phyloP scores from a whole-genome alignment of 64 coral and sea anemone species.

The Stichodactyla mertensii region DNA sequence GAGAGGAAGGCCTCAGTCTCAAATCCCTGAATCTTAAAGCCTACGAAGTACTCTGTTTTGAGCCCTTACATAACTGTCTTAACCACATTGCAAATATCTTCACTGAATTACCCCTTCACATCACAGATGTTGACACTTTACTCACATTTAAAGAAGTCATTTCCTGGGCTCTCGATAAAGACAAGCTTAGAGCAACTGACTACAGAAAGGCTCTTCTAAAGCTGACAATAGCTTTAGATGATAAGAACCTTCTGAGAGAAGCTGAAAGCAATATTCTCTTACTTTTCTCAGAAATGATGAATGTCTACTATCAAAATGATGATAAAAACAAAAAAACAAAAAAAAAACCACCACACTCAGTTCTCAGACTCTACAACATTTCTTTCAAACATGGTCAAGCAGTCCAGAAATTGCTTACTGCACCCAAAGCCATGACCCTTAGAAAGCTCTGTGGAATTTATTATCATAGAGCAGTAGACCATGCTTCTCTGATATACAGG shows the following conservation, averaged over 20 bases:
- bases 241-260: background rate
- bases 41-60: too few species aligned
- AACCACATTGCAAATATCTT: too few species aligned
- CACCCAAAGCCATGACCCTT: too few species aligned
- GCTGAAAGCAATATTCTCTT: background rate
- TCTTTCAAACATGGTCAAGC: conserved; percentile 35
- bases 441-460: conserved; percentile 58
- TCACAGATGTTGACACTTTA: background rate
- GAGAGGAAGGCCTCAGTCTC: too few species aligned
- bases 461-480: conserved; percentile 6
- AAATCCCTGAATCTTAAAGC: too few species aligned
- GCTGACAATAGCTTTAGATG: background rate
- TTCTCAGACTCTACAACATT: conserved; percentile 45
- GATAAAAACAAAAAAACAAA: background rate
- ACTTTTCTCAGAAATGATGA: conserved; percentile 26
- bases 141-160: conserved; percentile 28
- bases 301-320: conserved; percentile 24
- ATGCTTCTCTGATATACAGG: background rate
- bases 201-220: conserved; percentile 20
- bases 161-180: background rate
- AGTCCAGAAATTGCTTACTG: background rate
- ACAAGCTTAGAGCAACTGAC: conserved; percentile 22
- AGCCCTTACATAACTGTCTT: too few species aligned
- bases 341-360: too few species aligned
- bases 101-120: conserved; percentile 1